Evolutionary conservation across 1,140 invertebrate genomes (phyloP).

Genomic region (Mamestra configurata): DNA sequence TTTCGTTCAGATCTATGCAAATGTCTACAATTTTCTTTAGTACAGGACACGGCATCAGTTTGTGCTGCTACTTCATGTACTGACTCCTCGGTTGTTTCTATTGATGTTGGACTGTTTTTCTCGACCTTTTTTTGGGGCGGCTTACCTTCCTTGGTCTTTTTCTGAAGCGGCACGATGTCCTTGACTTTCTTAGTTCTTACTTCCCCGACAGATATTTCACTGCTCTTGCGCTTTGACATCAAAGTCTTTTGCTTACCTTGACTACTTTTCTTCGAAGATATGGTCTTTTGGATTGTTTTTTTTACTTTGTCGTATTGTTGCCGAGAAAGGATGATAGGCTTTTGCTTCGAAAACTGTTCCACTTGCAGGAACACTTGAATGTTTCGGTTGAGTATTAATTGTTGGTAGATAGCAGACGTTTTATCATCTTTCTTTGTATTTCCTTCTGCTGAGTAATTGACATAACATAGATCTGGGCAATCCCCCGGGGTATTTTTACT

Average conservation of each 20-base stretch:
- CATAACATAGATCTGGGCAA: neutral
- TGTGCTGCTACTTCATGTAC: slow-evolving; percentile 54
- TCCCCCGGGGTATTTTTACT: too few species aligned
- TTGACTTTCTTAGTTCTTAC: slow-evolving; percentile 53
- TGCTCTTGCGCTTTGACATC: slow-evolving; percentile 46
- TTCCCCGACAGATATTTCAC: slow-evolving; percentile 63
- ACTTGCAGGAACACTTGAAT: slow-evolving; percentile 72
- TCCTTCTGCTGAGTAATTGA: too few species aligned
- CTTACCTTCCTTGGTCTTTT: neutral
- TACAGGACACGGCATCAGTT: neutral
- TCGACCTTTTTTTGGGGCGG: too few species aligned
- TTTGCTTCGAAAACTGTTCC: slow-evolving; percentile 67
- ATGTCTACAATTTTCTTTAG: neutral
- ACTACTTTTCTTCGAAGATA: slow-evolving; percentile 57
- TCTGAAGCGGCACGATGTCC: neutral
- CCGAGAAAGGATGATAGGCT: slow-evolving; percentile 69
- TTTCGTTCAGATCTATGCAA: neutral
- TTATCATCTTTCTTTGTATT: slow-evolving; percentile 9
- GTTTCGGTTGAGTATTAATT: slow-evolving; percentile 66
- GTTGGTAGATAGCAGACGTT: slow-evolving; percentile 52
- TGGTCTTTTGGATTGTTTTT: slow-evolving; percentile 66
- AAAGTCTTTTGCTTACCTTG: slow-evolving; percentile 52
- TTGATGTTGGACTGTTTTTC: too few species aligned
- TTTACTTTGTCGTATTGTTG: slow-evolving; percentile 80
- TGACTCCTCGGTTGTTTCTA: neutral